A percentile compares a stretch with the other conserved stretches of the same genome.
These are phyloP conservation scores for Diarsia mendica DNA, from an alignment of 2,888 invertebrate genomes.

Conservation along the genomic window DNA sequence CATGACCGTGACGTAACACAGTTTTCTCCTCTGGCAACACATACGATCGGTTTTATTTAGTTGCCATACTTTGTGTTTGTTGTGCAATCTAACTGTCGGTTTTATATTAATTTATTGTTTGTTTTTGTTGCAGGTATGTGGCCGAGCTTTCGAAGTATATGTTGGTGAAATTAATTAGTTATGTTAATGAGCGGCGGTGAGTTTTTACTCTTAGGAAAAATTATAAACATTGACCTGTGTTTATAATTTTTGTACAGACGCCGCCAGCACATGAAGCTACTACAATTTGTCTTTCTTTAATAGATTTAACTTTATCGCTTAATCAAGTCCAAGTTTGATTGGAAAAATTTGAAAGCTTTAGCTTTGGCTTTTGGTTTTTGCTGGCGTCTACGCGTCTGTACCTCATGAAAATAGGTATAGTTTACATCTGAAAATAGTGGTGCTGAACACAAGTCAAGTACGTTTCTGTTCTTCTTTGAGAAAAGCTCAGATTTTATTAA, in stretches of 20 bases:
- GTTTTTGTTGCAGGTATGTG: conserved; percentile 65
- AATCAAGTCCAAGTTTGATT: too few species aligned
- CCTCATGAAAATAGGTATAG: too few species aligned
- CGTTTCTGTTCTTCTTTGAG: neutral
- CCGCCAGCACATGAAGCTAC: too few species aligned
- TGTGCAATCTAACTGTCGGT: conserved; percentile 55
- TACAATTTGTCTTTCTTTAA: too few species aligned
- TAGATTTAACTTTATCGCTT: too few species aligned
- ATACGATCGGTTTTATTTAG: conserved; percentile 42
- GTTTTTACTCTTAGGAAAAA: neutral
- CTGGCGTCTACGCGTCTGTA: too few species aligned
- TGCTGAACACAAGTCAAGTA: neutral
- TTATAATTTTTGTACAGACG: neutral
- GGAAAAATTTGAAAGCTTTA: too few species aligned
- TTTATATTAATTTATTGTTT: conserved; percentile 53
- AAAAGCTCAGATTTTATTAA: neutral
- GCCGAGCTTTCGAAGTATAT: conserved; percentile 17
- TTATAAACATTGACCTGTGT: neutral
- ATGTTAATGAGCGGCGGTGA: neutral
- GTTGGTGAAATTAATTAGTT: conserved; percentile 38
- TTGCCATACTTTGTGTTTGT: conserved; percentile 47
- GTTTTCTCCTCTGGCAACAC: conserved; percentile 59
- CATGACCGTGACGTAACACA: conserved; percentile 59
- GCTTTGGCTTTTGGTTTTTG: too few species aligned
- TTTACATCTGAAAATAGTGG: neutral